A percentile compares a stretch with the other conserved stretches of the same genome.
phyloP scores from a whole-genome alignment of 1,140 invertebrate species.

The Zelostemma sp. region DNA sequence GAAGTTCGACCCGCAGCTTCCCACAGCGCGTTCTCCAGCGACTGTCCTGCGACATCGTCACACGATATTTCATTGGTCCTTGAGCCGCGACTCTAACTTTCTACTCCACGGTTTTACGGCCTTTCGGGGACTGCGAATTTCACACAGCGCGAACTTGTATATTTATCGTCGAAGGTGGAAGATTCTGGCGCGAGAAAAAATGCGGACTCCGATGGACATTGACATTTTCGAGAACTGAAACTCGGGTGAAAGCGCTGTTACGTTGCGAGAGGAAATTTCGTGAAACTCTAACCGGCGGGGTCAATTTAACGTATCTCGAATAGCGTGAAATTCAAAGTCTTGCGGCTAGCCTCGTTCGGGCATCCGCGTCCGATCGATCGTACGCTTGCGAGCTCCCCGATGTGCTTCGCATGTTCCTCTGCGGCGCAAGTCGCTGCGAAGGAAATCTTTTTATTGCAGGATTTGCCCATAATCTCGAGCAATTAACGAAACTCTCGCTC shows the following conservation, averaged over 20 bases:
- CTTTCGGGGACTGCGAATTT: too few species aligned
- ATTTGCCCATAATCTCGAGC: slow-evolving; percentile 49
- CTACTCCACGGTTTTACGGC: slow-evolving; percentile 11
- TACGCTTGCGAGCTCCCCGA: slow-evolving; percentile 3
- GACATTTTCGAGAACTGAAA: too few species aligned
- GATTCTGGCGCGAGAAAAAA: too few species aligned
- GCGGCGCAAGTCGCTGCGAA: neutral
- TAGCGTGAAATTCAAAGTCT: slow-evolving; percentile 23
- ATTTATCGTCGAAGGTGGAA: too few species aligned
- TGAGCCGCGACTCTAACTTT: slow-evolving; percentile 34
- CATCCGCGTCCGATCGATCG: slow-evolving; percentile 47
- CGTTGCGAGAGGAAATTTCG: too few species aligned
- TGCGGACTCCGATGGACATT: too few species aligned
- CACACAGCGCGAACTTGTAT: too few species aligned
- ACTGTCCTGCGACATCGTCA: slow-evolving; percentile 34
- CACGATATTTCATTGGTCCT: slow-evolving; percentile 42
- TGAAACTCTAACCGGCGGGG: too few species aligned
- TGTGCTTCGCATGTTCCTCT: neutral
- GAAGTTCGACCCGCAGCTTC: slow-evolving; percentile 47
- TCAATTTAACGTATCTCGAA: too few species aligned
- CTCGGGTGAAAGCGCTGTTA: too few species aligned
- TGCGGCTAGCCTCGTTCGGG: slow-evolving; percentile 9
- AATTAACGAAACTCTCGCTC: slow-evolving; percentile 29
- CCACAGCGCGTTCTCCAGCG: slow-evolving; percentile 34
- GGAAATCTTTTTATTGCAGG: slow-evolving; percentile 41